A percentile compares a stretch with the other conserved stretches of the same genome.
phyloP scores from a whole-genome alignment of 2,888 invertebrate species.

The Diaprepes abbreviatus region DNA sequence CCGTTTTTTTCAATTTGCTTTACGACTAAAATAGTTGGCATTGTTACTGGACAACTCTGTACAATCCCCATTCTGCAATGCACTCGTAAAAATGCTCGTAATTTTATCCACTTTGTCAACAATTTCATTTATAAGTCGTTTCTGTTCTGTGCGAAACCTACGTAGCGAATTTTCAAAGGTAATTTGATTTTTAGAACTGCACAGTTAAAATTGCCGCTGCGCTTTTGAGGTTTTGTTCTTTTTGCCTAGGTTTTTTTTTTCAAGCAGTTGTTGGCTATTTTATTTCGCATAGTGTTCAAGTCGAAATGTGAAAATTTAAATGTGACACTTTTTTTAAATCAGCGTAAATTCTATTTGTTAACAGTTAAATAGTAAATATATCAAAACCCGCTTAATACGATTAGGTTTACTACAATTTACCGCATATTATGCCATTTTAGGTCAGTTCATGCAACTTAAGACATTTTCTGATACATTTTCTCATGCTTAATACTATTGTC shows the following conservation, averaged over 20 bases:
- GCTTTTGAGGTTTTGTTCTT: conserved; percentile 32
- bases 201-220: conserved; percentile 41
- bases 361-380: too few species aligned
- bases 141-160: conserved; percentile 33
- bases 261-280: conserved; percentile 14
- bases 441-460: too few species aligned
- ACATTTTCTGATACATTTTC: too few species aligned
- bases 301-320: not conserved
- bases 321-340: not conserved
- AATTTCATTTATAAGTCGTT: conserved; percentile 48
- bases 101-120: conserved; percentile 53
- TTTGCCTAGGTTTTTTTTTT: conserved; percentile 21
- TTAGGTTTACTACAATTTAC: too few species aligned
- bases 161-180: conserved; percentile 42
- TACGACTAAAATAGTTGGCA: conserved; percentile 10
- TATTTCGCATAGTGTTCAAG: conserved; percentile 12
- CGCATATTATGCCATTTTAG: too few species aligned
- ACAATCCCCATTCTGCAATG: conserved; percentile 43
- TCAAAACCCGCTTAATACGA: too few species aligned
- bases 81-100: conserved; percentile 51
- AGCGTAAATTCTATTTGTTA: too few species aligned
- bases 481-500: too few species aligned
- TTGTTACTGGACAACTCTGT: conserved; percentile 48
- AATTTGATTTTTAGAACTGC: conserved; percentile 41
- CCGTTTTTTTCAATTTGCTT: not conserved